phyloP scores from a whole-genome alignment of 2,113 vertebrate genomes.

The Circaetus cinerascens region DNA sequence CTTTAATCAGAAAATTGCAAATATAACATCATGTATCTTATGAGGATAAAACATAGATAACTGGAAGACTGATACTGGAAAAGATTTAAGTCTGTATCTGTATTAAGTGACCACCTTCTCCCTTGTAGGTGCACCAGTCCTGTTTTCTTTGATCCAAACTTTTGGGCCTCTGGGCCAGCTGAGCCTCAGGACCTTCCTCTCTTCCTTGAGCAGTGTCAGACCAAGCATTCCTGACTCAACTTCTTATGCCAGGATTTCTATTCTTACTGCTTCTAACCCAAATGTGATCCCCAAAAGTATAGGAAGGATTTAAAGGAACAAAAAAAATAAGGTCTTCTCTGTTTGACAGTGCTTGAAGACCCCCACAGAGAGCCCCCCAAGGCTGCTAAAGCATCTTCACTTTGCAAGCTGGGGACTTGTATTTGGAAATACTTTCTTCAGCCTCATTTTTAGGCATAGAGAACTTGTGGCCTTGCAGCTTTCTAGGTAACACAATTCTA shows the following conservation, averaged over 20 bases:
- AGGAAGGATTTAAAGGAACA: neutral
- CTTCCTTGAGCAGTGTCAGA: neutral
- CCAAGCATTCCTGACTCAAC: neutral
- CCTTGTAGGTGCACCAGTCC: no score
- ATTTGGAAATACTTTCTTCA: neutral
- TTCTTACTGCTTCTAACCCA: neutral
- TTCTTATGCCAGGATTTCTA: neutral
- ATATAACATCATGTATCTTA: neutral
- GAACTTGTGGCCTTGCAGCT: neutral
- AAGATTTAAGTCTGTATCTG: neutral
- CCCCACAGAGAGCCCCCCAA: accelerated
- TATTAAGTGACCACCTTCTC: neutral
- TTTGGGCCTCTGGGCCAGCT: neutral
- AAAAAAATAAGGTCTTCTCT: neutral
- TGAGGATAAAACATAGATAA: neutral
- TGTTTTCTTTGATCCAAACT: no score
- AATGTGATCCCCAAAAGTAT: neutral
- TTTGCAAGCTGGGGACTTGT: neutral
- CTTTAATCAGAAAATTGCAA: neutral
- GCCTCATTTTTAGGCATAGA: neutral
- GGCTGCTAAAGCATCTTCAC: neutral
- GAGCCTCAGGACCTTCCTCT: neutral
- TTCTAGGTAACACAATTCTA: neutral
- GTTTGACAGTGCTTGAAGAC: neutral
- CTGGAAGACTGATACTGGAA: neutral